Evolutionary conservation across 37 sponge, comb jelly and placozoan genomes (phyloP).

Genomic region (Bolinopsis microptera): DNA sequence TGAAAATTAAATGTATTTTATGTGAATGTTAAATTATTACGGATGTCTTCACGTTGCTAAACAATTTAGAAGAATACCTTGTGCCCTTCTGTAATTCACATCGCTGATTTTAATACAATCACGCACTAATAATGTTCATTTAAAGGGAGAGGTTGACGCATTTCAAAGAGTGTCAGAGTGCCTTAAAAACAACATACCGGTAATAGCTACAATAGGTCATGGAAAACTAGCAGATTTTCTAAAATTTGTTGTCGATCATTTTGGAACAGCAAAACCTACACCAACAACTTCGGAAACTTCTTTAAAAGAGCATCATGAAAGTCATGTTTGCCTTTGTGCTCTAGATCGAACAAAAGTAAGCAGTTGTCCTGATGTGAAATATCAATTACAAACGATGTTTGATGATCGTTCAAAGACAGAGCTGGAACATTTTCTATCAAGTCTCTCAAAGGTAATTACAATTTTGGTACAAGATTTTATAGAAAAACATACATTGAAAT

Average conservation of each 20-base stretch:
- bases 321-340: background rate
- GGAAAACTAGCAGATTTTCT: background rate
- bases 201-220: background rate
- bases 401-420: background rate
- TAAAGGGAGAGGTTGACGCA: background rate
- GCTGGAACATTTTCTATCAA: background rate
- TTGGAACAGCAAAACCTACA: background rate
- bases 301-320: background rate
- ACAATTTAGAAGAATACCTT: no score
- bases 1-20: no score
- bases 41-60: no score
- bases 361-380: background rate
- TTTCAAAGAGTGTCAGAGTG: background rate
- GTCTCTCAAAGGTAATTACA: background rate
- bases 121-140: no score
- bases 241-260: background rate
- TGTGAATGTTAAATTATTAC: no score
- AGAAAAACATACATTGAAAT: no score
- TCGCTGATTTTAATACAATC: no score
- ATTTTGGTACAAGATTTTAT: background rate
- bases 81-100: no score
- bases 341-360: background rate
- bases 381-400: background rate
- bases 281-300: background rate
- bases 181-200: background rate